phyloP scores from a whole-genome alignment of 2,888 invertebrate genomes.

The Xylota segnis region DNA sequence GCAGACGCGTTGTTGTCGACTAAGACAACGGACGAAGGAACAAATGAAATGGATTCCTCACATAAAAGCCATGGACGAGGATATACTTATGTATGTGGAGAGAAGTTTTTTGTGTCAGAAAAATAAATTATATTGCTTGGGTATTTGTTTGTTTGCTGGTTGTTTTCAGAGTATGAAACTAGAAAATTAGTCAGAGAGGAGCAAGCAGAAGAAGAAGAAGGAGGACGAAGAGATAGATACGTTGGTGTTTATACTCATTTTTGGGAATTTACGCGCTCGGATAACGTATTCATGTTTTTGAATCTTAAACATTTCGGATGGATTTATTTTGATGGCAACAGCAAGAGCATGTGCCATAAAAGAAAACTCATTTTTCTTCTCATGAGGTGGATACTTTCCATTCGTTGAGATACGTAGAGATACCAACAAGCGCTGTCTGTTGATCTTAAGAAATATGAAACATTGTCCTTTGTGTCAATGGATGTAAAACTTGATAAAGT shows the following conservation, averaged over 20 bases:
- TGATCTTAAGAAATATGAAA: slow-evolving; percentile 43
- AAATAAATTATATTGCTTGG: slow-evolving; percentile 72
- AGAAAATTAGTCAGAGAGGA: slow-evolving; percentile 69
- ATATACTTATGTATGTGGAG: too few species aligned
- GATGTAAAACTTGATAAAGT: slow-evolving; percentile 29
- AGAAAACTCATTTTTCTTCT: slow-evolving; percentile 35
- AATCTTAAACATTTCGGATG: slow-evolving; percentile 68
- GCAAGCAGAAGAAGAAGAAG: neutral
- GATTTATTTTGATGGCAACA: slow-evolving; percentile 58
- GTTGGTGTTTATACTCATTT: slow-evolving; percentile 42
- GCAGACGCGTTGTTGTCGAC: slow-evolving; percentile 42
- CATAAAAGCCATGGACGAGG: slow-evolving; percentile 46
- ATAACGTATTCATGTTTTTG: slow-evolving; percentile 69
- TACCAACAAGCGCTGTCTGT: neutral
- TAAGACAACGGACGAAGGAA: neutral
- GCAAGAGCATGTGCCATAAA: slow-evolving; percentile 58
- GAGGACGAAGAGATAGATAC: neutral
- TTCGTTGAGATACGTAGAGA: neutral
- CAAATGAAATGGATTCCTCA: slow-evolving; percentile 70
- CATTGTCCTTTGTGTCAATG: slow-evolving; percentile 27
- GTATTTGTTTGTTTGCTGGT: slow-evolving; percentile 66
- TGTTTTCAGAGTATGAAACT: slow-evolving; percentile 64
- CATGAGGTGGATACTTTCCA: slow-evolving; percentile 18
- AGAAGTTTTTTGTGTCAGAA: slow-evolving; percentile 52
- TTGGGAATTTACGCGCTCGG: slow-evolving; percentile 59